These are phyloP conservation scores for Antechinus stuartii DNA, from an alignment of 2,113 vertebrate species.

Conservation along the genomic window DNA sequence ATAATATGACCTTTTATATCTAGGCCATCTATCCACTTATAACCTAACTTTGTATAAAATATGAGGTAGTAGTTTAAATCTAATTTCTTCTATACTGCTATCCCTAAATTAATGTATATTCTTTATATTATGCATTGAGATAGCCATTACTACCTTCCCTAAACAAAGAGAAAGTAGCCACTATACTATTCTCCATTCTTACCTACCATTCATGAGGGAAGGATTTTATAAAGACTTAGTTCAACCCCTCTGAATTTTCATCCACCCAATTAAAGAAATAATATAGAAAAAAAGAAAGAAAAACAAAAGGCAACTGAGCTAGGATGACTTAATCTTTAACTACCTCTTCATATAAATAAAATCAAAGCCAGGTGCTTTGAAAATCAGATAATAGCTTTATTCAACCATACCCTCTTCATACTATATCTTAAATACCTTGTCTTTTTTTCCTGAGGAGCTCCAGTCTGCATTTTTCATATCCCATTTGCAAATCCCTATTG, in stretches of 20 bases:
- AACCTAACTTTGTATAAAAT: background rate
- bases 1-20: background rate
- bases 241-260: background rate
- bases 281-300: background rate
- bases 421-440: background rate
- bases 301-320: background rate
- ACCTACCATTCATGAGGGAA: background rate
- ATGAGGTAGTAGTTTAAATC: background rate
- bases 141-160: background rate
- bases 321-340: background rate
- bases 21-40: background rate
- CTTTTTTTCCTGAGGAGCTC: background rate
- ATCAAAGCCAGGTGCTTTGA: background rate
- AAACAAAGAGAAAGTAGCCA: background rate
- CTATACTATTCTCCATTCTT: background rate
- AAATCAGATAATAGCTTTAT: background rate
- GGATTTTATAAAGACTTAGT: background rate
- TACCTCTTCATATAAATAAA: background rate
- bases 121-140: background rate
- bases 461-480: slow-evolving; percentile 17
- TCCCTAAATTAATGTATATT: background rate
- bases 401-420: background rate
- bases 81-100: background rate
- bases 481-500: background rate
- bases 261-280: background rate